phyloP scores from a whole-genome alignment of 2,113 vertebrate species.

The Lagopus muta region DNA sequence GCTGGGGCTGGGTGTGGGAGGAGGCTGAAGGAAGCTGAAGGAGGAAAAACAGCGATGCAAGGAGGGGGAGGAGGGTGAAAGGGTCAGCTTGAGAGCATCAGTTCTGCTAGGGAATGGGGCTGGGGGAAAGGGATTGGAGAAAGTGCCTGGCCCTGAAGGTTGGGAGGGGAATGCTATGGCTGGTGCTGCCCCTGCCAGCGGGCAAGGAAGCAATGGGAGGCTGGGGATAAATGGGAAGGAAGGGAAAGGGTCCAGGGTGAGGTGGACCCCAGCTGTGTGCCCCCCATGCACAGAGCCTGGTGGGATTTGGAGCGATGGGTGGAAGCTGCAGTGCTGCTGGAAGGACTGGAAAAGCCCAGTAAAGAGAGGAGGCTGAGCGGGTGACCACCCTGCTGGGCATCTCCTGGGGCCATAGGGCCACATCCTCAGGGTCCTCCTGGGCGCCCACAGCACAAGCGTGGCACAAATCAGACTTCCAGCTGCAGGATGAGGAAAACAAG shows the following conservation, averaged over 20 bases:
- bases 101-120: not conserved
- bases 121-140: not conserved
- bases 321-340: fast-evolving
- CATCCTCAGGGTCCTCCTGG: not conserved
- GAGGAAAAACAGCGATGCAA: not conserved
- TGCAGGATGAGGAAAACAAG: constrained; percentile 17
- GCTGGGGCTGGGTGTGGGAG: not conserved
- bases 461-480: not conserved
- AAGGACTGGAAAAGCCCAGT: not conserved
- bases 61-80: not conserved
- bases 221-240: not conserved
- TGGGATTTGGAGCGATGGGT: not conserved
- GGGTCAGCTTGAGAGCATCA: not conserved
- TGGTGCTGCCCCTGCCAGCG: not conserved
- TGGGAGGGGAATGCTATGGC: not conserved
- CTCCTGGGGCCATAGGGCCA: not conserved
- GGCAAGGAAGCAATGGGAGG: not conserved
- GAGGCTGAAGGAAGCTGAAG: not conserved
- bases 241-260: not conserved
- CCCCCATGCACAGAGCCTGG: fast-evolving
- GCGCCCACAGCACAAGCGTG: not conserved
- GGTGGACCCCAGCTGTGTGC: not conserved
- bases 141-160: fast-evolving
- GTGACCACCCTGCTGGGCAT: not conserved
- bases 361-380: not conserved